Base-by-base conservation (phyloP, 2,888 invertebrate species). In the Lymantria dispar region DNA sequence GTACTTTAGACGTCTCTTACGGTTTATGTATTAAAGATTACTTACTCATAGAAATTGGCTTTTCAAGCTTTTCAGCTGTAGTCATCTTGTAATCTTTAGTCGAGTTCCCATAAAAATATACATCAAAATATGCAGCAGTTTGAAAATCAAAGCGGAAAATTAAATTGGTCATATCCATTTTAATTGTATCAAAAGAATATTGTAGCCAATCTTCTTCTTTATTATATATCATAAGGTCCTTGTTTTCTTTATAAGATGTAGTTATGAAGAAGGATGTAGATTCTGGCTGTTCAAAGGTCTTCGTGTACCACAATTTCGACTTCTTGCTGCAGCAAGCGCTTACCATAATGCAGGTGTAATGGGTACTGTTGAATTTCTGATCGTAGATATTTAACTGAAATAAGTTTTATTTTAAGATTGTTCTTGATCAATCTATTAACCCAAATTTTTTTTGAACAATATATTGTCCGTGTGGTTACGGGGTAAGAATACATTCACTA, bases 71-170 rank as follows among this genome's bases (percentile, higher is more conserved):
- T 22, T 22, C 5, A 22, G 22, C 5, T 10, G 33, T 33, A 10
- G 33, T 33, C 33, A 33, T 33, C 9, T 5, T 8, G 10, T 33
- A 33, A 33, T 33, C 33, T 30, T 5, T 7, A 10, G 33, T 33
- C 10, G 8, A 33, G 42, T 37, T 43, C 3, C 47, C 47, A 47
- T 43, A 47, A 43, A 47, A 47, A 36, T 14, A 33, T 3, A 47
- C 36, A 11, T 47, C 43, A 43, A 43, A 42, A 1, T 30, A 14
- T 0, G 47, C 43, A 37, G 22, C 37, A 11, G 42, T 43, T 11
- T 13, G 15, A 30, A 47, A 47, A 22, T 43, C 47, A 14, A 43
- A 47, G 3, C 22, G 33, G n/a, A 43, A 37, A 0, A 43, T 47
- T n/a, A 47, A 43, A 29, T 43, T 15, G 7, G 29, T 47, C 5